phyloP scores from a whole-genome alignment of 2,888 invertebrate species.

The Busseola fusca region DNA sequence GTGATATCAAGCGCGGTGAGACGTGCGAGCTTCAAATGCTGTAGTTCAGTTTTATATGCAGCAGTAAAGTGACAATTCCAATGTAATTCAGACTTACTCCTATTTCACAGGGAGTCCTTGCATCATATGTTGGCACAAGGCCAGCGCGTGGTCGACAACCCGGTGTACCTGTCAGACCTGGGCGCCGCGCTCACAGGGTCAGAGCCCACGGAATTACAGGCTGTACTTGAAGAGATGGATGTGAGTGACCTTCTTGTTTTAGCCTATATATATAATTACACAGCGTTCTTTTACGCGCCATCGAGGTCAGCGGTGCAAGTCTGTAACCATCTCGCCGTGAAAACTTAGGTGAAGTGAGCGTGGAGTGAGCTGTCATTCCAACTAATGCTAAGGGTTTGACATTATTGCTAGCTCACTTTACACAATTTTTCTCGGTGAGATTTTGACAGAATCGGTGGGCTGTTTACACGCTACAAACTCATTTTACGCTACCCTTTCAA shows the following conservation, averaged over 20 bases:
- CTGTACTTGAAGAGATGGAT: constrained; percentile 97
- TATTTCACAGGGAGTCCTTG: constrained; percentile 94
- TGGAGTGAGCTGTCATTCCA: no score
- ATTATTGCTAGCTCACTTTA: no score
- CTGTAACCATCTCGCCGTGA: no score
- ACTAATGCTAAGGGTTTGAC: no score
- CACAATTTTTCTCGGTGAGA: no score
- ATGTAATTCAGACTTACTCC: not conserved
- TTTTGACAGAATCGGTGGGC: no score
- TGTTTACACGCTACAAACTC: not conserved
- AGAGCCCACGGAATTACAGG: constrained; percentile 97
- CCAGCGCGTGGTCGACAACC: constrained; percentile 99
- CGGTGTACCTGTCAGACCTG: constrained; percentile 98
- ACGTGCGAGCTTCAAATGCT: not conserved
- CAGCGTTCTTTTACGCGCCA: no score
- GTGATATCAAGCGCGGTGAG: not conserved
- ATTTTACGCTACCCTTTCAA: not conserved
- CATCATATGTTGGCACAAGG: constrained; percentile 99
- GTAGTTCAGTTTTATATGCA: not conserved
- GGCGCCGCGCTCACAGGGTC: constrained; percentile 98
- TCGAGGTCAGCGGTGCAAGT: no score
- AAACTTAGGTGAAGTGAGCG: no score
- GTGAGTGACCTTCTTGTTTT: constrained; percentile 88
- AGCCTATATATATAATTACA: no score
- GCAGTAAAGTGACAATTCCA: not conserved